These are phyloP conservation scores for Castor canadensis DNA, from an alignment of 2,113 vertebrate species.

Conservation along the genomic window DNA sequence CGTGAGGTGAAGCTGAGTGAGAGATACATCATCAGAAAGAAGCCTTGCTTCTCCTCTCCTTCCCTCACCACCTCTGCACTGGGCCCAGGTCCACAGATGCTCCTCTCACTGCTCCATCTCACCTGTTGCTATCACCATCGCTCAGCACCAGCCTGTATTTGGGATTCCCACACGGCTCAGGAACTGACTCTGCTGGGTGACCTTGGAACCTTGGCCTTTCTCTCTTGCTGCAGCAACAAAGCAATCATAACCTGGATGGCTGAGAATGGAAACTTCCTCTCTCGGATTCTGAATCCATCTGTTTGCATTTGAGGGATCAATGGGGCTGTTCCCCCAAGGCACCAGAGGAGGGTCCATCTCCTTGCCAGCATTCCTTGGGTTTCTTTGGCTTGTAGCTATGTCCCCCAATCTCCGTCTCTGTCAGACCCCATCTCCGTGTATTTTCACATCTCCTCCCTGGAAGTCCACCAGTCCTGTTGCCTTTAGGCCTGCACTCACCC, in stretches of 20 bases:
- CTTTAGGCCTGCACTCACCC: rapidly evolving
- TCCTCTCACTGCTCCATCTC: too few species aligned
- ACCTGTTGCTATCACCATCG: neutral
- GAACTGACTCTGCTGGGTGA: too few species aligned
- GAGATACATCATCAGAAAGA: neutral
- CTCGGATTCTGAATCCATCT: neutral
- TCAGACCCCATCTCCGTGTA: neutral
- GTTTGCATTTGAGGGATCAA: too few species aligned
- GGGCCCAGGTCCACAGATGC: rapidly evolving
- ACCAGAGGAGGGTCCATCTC: too few species aligned
- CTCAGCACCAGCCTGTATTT: too few species aligned
- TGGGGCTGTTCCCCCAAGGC: too few species aligned
- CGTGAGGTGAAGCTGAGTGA: neutral
- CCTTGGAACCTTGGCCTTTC: neutral
- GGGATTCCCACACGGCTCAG: neutral
- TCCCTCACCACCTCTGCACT: neutral
- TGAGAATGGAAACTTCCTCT: neutral
- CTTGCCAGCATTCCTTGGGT: too few species aligned
- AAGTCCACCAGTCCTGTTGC: neutral
- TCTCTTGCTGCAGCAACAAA: neutral
- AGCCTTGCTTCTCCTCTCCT: neutral
- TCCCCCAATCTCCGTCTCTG: neutral
- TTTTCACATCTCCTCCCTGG: neutral
- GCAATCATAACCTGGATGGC: neutral
- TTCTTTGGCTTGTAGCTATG: neutral